Evolutionary conservation across 2,888 invertebrate species (phyloP).

Genomic region (Trypoxylon attenuatum): DNA sequence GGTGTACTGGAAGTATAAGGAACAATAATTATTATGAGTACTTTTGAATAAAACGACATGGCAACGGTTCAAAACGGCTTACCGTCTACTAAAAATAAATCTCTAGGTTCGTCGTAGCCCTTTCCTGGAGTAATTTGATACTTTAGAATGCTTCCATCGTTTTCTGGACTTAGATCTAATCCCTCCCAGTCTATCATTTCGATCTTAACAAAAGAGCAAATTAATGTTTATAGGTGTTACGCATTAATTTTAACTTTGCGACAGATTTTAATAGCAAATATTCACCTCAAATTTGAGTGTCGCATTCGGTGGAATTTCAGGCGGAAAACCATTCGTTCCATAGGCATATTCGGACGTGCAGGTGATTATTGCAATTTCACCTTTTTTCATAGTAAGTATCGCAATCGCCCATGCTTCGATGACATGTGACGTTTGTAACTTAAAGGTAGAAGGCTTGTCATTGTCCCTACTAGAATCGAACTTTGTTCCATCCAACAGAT

Average conservation of each 20-base stretch:
- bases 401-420: conserved; percentile 97
- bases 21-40: neutral
- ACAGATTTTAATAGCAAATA: no score
- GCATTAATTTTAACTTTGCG: neutral
- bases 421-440: conserved; percentile 88
- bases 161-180: conserved; percentile 91
- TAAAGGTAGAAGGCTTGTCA: conserved; percentile 89
- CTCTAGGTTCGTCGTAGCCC: conserved; percentile 84
- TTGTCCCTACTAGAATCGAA: conserved; percentile 95
- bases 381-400: conserved; percentile 94
- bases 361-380: conserved; percentile 88
- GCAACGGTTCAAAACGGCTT: conserved; percentile 58
- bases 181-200: conserved; percentile 91
- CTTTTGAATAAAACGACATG: neutral
- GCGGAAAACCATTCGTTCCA: conserved; percentile 87
- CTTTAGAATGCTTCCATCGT: conserved; percentile 89
- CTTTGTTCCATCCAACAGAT: conserved; percentile 88
- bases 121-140: conserved; percentile 83
- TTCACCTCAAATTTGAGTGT: conserved; percentile 91
- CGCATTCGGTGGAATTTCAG: conserved; percentile 91
- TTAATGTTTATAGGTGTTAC: neutral
- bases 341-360: conserved; percentile 95
- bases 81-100: conserved; percentile 90
- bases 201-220: conserved; percentile 78
- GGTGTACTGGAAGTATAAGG: conserved; percentile 79